Evolutionary conservation across 2,888 invertebrate species (phyloP), one percentile per base, ranked within the genome.

Genomic region (Ectemnius cavifrons): DNA sequence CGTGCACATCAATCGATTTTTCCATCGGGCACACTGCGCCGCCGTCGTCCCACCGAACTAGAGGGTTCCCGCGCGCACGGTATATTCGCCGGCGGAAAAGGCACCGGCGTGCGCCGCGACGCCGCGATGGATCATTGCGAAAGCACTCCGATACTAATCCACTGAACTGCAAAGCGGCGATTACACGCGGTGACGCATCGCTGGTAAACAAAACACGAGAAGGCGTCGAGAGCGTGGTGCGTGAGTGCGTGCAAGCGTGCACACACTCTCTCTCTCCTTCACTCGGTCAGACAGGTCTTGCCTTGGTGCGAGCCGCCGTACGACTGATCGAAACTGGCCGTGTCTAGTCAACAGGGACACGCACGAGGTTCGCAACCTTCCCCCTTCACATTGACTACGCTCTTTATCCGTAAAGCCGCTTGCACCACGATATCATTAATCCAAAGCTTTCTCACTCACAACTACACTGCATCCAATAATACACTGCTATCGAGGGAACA

Each of bases 131-230:
- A 13, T 23, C 27, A 20, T 47, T 23, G n/a, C 57, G 27, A 61
- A 49, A 67, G 3, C 52, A 62, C 65, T 63, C 37, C 37, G 52
- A 67, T 61, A 58, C 62, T 37, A 57, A 52, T 75, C 59, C 73
- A 66, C 67, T 52, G 61, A 65, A 74, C 73, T 59, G 63, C 18
- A 8, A 63, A 20, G n/a, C 58, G 18, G 23, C 56, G 49, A 65
- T 66, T 59, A 67, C 67, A 47, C 47, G 52, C n/a, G 37, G 4
- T 45, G 65, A 67, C 63, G 61, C 47, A 68, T 13, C 49, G 57
- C 73, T 45, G 8, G 77, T 64, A 71, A 75, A 77, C 71, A 71
- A 66, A 75, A n/a, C 59, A 60, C 70, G 28, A 16, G 58, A 18
- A 18, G 58, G 16, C 59, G 23, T 60, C 59, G 13, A 37, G 37